Evolutionary conservation across 2,113 vertebrate genomes (phyloP), one percentile per base, ranked within the genome.

Genomic region (Menura novaehollandiae): DNA sequence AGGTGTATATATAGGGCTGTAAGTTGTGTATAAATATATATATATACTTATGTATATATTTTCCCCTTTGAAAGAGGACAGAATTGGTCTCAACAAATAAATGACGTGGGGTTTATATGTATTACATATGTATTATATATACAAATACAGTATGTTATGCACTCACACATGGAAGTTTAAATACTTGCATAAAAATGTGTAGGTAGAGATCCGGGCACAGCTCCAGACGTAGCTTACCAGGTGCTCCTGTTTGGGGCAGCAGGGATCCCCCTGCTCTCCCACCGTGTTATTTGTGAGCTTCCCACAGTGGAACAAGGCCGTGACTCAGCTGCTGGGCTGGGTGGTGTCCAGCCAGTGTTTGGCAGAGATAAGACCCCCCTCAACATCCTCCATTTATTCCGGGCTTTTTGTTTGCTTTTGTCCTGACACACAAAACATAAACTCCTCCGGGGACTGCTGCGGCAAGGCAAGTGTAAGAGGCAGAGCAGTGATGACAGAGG

Each of bases 271-370:
- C 30, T 26, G 60, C 44, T 23, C 23, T 22, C 43, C 8, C 63
- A 2, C 41, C 2, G 1, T 11, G 3, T 9, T 17, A 1, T 16
- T 53, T 14, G 26, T 10, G 35, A 53, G 41, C 39, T 15, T 53
- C 24, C 32, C 35, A 10, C 3, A 1, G 9, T 9, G 69, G 75
- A 6, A 58, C 17, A 33, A 51, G 37, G 39, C 64, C 19, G 4
- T 97, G 97, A 97, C 97, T 97, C 97, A 97, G 97, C 97, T 75
- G 16, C 91, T 17, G 7, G 4, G 63, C 89, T 53, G 96, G 97
- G 97, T 95, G 96, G 93, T 64, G 94, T 76, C 76, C 66, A 11
- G 82, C 56, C 20, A 0, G 59, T 97, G 97, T 88, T 94, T 8
- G 32, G 32, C 67, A 66, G 32, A 97, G 97, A 97, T 97, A 97